Percentiles rank a stretch among this genome's conserved stretches.
Evolutionary conservation across 2,888 invertebrate species (phyloP).

Genomic region (Holacanthella duospinosa): DNA sequence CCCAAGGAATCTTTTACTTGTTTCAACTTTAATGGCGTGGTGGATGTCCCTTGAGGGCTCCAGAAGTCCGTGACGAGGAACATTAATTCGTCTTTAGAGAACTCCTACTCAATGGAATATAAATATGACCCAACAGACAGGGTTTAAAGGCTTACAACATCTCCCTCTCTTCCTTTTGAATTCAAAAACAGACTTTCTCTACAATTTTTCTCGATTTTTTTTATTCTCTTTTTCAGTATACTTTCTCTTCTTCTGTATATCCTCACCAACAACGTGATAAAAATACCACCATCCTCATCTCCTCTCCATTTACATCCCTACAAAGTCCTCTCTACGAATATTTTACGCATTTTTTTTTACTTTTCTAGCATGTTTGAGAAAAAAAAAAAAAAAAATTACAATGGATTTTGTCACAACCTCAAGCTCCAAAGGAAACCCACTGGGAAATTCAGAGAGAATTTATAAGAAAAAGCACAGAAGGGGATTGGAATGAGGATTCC

Average conservation of each 20-base stretch:
- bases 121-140: background rate
- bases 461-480: background rate
- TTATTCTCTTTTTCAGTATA: background rate
- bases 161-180: background rate
- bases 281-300: constrained; percentile 18
- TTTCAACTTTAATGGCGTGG: constrained; percentile 20
- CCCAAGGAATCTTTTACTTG: constrained; percentile 10
- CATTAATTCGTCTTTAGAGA: constrained; percentile 13
- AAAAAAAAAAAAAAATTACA: too few species aligned
- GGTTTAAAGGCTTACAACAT: background rate
- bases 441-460: constrained; percentile 3
- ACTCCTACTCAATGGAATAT: background rate
- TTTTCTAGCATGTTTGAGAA: background rate
- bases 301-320: constrained; percentile 15
- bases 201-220: constrained; percentile 9
- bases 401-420: constrained; percentile 5
- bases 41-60: constrained; percentile 16
- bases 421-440: background rate
- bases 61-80: constrained; percentile 17
- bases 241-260: constrained; percentile 7
- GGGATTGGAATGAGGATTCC: background rate
- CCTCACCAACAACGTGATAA: constrained; percentile 19
- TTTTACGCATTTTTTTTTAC: constrained; percentile 1
- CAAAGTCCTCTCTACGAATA: constrained; percentile 10
- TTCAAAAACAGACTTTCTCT: constrained; percentile 9